Percentiles rank a stretch among this genome's conserved stretches.
These are phyloP conservation scores for Acleris sparsana DNA, from an alignment of 2,888 invertebrate species.

Conservation along the genomic window DNA sequence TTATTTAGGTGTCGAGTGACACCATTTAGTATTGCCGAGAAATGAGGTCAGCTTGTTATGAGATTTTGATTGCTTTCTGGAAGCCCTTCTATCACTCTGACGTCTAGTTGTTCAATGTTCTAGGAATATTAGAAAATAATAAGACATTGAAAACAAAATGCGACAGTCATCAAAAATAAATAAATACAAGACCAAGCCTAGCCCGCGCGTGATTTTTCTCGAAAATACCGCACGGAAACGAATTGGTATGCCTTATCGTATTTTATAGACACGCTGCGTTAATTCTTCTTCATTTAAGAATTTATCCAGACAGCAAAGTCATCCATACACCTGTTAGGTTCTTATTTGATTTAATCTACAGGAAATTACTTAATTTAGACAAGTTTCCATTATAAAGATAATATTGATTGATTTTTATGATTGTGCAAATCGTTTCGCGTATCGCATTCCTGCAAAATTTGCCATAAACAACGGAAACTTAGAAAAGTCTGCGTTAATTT, in stretches of 20 bases:
- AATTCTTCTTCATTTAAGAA: background rate
- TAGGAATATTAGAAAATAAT: no score
- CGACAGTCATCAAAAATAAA: no score
- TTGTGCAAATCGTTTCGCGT: constrained; percentile 32
- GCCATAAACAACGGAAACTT: constrained; percentile 6
- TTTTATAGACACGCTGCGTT: no score
- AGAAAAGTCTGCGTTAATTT: constrained; percentile 18
- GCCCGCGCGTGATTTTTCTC: no score
- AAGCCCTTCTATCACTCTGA: constrained; percentile 32
- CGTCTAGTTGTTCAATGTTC: constrained; percentile 13
- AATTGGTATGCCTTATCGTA: no score
- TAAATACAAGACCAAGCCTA: no score
- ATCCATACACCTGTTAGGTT: constrained; percentile 8
- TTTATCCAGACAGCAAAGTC: background rate
- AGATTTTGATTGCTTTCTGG: constrained; percentile 37
- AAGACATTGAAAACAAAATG: no score
- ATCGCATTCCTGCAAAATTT: constrained; percentile 41
- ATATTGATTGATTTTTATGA: constrained; percentile 33
- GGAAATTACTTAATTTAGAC: constrained; percentile 19
- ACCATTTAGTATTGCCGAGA: constrained; percentile 34
- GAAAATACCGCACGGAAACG: no score
- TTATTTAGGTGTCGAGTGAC: constrained; percentile 39
- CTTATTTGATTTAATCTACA: constrained; percentile 22
- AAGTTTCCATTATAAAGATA: constrained; percentile 26
- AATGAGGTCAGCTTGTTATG: constrained; percentile 39